Base-by-base conservation (phyloP, 2,113 vertebrate species). In the Prinia subflava region DNA sequence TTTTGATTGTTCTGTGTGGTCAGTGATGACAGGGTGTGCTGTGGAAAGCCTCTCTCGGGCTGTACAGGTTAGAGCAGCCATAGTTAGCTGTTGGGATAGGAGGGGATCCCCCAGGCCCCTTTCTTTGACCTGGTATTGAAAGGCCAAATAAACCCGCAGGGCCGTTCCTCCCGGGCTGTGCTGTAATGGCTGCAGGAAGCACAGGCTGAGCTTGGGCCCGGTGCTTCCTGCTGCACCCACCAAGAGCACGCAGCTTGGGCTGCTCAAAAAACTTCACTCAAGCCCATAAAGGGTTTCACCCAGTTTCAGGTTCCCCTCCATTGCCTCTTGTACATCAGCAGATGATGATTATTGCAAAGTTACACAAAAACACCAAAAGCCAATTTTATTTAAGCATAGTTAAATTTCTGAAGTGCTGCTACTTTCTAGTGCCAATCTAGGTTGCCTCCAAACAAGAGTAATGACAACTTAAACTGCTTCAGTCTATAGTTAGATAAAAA, bases 401-500 rank as follows among this genome's bases (percentile, higher is more conserved):
- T 17, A 41, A 60, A 55, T 89, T 95, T 68, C 22, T 84, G 7
- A 93, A 85, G 69, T 70, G 79, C 39, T 93, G 21, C 4, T 80
- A n/a, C 39, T 13, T 87, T 50, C 37, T 77, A 60, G 18, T 92
- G 83, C 18, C 49, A 90, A 56, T 88, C n/a, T 44, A 64, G 92
- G 80, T 94, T 95, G 76, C 69, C 17, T 93, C 56, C 79, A 81
- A 80, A 88, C 52, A 64, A 49, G 25, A 88, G 27, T 74, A 96
- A 90, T 65, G 60, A 84, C 52, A 89, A 86, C 64, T 89, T 92
- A 30, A 92, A 95, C 80, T 91, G 80, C 62, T 68, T 68, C 20
- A 81, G 73, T 79, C 83, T 92, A 30, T 84, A 89, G 83, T 92
- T 91, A 68, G 60, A 70, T 87, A 67, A 92, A 95, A 92, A 86